These are phyloP conservation scores for Octonoba sinensis DNA, from an alignment of 2,888 invertebrate species.

Conservation along the genomic window DNA sequence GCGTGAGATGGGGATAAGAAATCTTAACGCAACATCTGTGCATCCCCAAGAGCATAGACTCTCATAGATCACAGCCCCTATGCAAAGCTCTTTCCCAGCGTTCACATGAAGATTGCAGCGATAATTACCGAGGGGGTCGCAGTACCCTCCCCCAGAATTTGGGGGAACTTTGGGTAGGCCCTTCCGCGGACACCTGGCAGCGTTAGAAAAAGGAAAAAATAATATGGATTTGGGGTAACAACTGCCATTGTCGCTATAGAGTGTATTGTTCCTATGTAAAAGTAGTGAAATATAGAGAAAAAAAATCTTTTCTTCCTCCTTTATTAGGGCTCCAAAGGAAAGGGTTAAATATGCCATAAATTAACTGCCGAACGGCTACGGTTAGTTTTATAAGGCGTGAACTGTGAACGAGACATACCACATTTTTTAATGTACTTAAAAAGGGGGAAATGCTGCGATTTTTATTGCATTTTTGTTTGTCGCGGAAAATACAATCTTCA, in stretches of 20 bases:
- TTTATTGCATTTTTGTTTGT: too few relatives aligned
- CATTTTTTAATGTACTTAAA: background rate
- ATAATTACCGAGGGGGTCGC: constrained; percentile 30
- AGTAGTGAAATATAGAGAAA: constrained; percentile 11
- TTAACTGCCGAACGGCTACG: constrained; percentile 44
- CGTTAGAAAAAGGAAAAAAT: constrained; percentile 1
- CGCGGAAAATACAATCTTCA: too few relatives aligned
- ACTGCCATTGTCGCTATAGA: constrained; percentile 20
- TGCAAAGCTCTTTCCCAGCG: too few relatives aligned
- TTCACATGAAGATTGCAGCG: background rate
- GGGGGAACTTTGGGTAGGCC: background rate
- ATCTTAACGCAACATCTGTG: too few relatives aligned
- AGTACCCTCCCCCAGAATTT: too few relatives aligned
- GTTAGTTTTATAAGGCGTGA: constrained; percentile 61
- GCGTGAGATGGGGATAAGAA: too few relatives aligned
- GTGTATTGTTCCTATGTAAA: constrained; percentile 49
- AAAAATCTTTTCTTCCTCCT: constrained; percentile 4
- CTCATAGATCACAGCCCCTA: too few relatives aligned
- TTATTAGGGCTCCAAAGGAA: constrained; percentile 31
- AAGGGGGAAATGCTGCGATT: too few relatives aligned
- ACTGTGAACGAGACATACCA: constrained; percentile 3
- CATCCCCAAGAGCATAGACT: too few relatives aligned
- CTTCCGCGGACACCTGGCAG: constrained; percentile 41
- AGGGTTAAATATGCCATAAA: constrained; percentile 64
- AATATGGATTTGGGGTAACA: constrained; percentile 1